phyloP scores from a whole-genome alignment of 2,113 vertebrate species.

The Periophthalmodon schlosseri region DNA sequence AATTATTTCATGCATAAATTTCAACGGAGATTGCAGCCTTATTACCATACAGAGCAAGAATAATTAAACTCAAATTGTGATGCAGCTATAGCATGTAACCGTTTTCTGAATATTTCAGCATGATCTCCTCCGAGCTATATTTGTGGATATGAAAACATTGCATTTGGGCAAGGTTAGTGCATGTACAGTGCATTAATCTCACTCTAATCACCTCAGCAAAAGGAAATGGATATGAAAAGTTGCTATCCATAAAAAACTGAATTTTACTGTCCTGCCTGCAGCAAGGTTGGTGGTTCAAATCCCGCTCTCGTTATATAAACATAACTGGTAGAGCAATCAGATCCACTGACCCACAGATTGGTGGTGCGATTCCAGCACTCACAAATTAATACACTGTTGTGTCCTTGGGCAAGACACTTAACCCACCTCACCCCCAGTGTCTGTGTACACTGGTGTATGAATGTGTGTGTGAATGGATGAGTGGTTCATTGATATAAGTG shows the following conservation, averaged over 20 bases:
- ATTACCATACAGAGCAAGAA: slow-evolving; percentile 19
- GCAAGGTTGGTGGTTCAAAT: no score
- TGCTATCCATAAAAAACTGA: neutral
- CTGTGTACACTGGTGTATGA: no score
- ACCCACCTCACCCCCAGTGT: no score
- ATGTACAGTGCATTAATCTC: neutral
- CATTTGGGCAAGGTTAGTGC: neutral
- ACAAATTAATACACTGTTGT: no score
- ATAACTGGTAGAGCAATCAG: no score
- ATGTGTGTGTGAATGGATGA: no score
- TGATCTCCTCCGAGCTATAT: neutral
- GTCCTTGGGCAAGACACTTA: no score
- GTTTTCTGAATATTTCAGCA: neutral
- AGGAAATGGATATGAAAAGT: neutral
- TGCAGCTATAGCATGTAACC: neutral
- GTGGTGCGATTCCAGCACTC: no score
- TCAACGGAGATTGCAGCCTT: slow-evolving; percentile 20
- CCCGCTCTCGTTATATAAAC: no score
- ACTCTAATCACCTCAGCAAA: neutral
- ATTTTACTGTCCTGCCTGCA: neutral
- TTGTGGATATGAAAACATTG: neutral
- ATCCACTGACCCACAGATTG: no score
- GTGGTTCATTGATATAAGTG: no score
- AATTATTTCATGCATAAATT: slow-evolving; percentile 20
- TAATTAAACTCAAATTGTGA: neutral